phyloP scores from a whole-genome alignment of 2,888 invertebrate species.

The Eupithecia pulchellata region DNA sequence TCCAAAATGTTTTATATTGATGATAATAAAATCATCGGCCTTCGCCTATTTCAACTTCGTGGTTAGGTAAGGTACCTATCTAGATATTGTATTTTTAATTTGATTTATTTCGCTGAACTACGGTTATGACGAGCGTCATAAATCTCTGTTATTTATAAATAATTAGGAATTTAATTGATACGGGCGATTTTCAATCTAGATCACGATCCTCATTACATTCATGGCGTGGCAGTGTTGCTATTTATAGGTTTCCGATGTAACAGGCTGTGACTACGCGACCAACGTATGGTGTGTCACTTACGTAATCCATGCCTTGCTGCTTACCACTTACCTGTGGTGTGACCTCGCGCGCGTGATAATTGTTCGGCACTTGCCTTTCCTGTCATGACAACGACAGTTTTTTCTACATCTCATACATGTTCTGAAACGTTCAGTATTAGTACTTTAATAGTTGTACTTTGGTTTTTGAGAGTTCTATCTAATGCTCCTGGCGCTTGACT shows the following conservation, averaged over 20 bases:
- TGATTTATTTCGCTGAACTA: background rate
- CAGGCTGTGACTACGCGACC: constrained; percentile 37
- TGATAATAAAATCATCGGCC: constrained; percentile 22
- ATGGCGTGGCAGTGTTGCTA: constrained; percentile 37
- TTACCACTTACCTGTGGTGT: constrained; percentile 50
- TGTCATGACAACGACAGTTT: constrained; percentile 27
- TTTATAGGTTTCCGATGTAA: constrained; percentile 45
- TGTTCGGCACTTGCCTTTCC: constrained; percentile 43
- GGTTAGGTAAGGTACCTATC: no score
- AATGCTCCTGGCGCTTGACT: background rate
- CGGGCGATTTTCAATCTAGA: constrained; percentile 29
- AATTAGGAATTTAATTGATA: constrained; percentile 24
- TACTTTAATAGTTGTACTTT: background rate
- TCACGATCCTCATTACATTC: constrained; percentile 35
- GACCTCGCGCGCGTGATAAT: constrained; percentile 59
- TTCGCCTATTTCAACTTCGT: constrained; percentile 13
- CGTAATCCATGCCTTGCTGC: constrained; percentile 53
- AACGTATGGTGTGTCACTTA: constrained; percentile 58
- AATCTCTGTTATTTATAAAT: constrained; percentile 11
- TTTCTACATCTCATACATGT: background rate
- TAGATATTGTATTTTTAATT: background rate
- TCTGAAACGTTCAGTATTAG: background rate
- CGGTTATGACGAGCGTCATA: constrained; percentile 14
- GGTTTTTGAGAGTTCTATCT: background rate
- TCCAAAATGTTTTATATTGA: constrained; percentile 21